Conservation (phyloP, 2,113 vertebrate genomes). For the Aptenodytes patagonicus region DNA sequence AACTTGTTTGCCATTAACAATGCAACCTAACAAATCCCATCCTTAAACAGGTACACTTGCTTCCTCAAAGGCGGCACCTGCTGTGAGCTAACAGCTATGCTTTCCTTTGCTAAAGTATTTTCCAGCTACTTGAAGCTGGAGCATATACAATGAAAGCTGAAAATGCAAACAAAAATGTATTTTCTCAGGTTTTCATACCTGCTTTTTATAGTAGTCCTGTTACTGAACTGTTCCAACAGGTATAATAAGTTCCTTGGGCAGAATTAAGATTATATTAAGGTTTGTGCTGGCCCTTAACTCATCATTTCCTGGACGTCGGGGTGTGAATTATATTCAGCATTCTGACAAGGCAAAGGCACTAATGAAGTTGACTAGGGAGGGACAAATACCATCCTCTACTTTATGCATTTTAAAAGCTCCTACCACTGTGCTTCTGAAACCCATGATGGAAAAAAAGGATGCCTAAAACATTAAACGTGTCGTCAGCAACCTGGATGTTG, state of each 20-base stretch:
- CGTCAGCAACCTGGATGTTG: neutral
- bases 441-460: neutral
- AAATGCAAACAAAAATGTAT: neutral
- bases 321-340: neutral
- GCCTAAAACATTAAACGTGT: neutral
- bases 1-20: neutral
- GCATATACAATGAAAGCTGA: neutral
- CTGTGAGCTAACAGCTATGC: neutral
- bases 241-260: neutral
- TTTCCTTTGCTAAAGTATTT: neutral
- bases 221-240: neutral
- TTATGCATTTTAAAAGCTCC: neutral
- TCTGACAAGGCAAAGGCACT: neutral
- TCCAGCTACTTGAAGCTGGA: neutral
- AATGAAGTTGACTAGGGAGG: neutral
- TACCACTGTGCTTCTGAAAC: neutral
- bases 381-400: neutral
- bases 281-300: neutral
- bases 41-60: neutral
- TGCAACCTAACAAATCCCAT: neutral
- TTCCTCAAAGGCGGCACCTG: neutral
- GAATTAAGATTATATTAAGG: neutral
- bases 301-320: neutral
- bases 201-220: neutral
- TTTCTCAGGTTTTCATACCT: neutral